These are phyloP conservation scores for Stenchaetothrips biformis DNA, from an alignment of 2,888 invertebrate genomes.

Conservation along the genomic window DNA sequence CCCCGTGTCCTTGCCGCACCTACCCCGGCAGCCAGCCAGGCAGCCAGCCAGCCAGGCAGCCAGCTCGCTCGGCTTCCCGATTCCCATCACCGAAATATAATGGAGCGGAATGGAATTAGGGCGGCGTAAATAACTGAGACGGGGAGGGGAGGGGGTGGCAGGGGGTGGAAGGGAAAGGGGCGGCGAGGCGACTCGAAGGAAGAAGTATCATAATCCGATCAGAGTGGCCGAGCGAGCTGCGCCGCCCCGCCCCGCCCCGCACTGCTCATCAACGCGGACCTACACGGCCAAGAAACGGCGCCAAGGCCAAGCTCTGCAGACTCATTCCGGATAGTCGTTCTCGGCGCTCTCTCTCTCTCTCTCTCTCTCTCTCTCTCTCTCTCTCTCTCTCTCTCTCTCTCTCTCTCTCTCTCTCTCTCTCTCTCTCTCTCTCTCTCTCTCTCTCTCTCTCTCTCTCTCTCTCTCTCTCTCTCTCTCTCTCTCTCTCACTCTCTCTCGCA, in stretches of 20 bases:
- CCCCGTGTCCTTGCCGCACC: too few species aligned
- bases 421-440: neutral
- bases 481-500: neutral
- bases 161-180: too few species aligned
- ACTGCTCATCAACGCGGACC: too few species aligned
- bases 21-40: too few species aligned
- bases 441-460: neutral
- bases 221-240: neutral
- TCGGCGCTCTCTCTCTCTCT: too few species aligned
- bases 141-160: too few species aligned
- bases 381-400: neutral
- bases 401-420: neutral
- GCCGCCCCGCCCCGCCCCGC: neutral
- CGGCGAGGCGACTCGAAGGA: too few species aligned
- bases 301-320: too few species aligned
- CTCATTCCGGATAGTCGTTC: too few species aligned
- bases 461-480: constrained; percentile 1
- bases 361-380: too few species aligned
- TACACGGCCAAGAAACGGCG: too few species aligned
- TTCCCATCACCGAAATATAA: constrained; percentile 21
- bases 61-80: neutral
- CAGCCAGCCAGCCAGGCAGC: too few species aligned
- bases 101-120: constrained; percentile 3
- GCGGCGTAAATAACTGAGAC: neutral
- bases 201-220: neutral